A percentile compares a stretch with the other conserved stretches of the same genome.
phyloP scores from a whole-genome alignment of 2,888 invertebrate species.

The Venusia cambrica region DNA sequence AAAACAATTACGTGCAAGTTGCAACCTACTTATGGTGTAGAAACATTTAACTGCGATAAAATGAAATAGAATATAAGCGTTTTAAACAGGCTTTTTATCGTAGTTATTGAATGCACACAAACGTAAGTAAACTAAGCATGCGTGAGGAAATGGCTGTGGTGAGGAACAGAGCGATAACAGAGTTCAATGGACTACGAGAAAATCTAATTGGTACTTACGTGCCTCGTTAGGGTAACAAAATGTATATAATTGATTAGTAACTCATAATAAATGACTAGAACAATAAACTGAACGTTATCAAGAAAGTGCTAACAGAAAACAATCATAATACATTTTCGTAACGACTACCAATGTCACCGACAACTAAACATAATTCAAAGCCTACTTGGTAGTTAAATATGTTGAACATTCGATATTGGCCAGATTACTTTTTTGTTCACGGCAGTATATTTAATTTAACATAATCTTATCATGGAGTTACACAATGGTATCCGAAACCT shows the following conservation, averaged over 20 bases:
- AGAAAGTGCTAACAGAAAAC: constrained; percentile 1
- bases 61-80: constrained; percentile 35
- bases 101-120: constrained; percentile 42
- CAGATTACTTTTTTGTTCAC: too few relatives aligned
- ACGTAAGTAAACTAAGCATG: constrained; percentile 48
- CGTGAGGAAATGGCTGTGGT: constrained; percentile 29
- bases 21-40: constrained; percentile 25
- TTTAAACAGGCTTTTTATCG: constrained; percentile 41
- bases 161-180: constrained; percentile 25
- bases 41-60: constrained; percentile 34
- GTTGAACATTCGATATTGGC: too few relatives aligned
- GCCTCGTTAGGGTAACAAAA: constrained; percentile 6
- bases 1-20: constrained; percentile 22
- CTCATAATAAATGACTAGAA: constrained; percentile 10
- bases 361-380: too few relatives aligned
- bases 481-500: too few relatives aligned
- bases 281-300: constrained; percentile 7
- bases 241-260: constrained; percentile 3
- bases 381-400: too few relatives aligned
- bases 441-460: too few relatives aligned
- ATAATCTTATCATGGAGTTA: too few relatives aligned
- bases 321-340: too few relatives aligned
- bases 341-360: not conserved
- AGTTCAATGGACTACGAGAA: constrained; percentile 15
- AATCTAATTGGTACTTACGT: too few relatives aligned